Conservation (phyloP, 2,888 invertebrate genomes). For the Polietes domitor region DNA sequence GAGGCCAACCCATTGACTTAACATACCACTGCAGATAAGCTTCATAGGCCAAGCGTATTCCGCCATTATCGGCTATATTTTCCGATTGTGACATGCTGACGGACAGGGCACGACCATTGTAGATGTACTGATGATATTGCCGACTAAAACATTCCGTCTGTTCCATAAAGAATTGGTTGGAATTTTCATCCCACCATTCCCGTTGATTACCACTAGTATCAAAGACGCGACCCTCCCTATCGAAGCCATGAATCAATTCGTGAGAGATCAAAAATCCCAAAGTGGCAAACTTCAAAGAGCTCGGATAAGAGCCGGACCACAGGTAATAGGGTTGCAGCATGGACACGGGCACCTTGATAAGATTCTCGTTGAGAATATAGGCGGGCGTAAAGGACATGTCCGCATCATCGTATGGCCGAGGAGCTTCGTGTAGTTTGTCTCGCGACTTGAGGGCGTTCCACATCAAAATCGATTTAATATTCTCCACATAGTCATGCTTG, state of each 20-base stretch:
- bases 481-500: conserved; percentile 70
- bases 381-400: conserved; percentile 49
- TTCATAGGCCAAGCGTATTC: conserved; percentile 60
- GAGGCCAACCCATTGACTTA: not conserved
- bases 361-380: conserved; percentile 68
- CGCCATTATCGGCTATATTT: conserved; percentile 64
- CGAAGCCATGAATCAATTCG: conserved; percentile 72
- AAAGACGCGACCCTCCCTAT: conserved; percentile 68
- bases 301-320: conserved; percentile 73
- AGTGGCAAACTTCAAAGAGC: conserved; percentile 72
- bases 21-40: conserved; percentile 63
- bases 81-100: not conserved
- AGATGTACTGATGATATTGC: conserved; percentile 36
- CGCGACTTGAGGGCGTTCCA: not conserved
- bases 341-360: conserved; percentile 70
- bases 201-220: conserved; percentile 62
- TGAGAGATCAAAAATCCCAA: conserved; percentile 74
- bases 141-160: conserved; percentile 18
- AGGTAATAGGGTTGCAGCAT: conserved; percentile 73
- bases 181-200: conserved; percentile 25
- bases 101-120: not conserved
- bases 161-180: not conserved
- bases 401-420: not conserved
- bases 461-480: conserved; percentile 68
- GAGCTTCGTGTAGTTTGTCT: not conserved